These are phyloP conservation scores for Isoperla grammatica DNA, from an alignment of 2,888 invertebrate genomes.

Conservation along the genomic window DNA sequence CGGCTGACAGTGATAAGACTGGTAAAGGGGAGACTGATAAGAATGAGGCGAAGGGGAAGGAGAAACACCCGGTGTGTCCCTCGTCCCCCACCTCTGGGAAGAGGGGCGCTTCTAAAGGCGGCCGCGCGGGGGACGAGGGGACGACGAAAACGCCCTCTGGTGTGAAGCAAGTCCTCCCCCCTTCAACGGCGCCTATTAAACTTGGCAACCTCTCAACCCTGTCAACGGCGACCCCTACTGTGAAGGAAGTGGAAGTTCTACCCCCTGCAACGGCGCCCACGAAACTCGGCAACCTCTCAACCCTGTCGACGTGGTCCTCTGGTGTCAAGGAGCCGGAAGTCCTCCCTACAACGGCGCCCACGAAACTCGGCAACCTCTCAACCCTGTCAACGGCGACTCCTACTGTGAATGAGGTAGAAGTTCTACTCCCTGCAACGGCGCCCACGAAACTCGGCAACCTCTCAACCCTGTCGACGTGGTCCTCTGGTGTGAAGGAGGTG, in stretches of 20 bases:
- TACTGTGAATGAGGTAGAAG: no score
- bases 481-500: neutral
- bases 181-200: neutral
- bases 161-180: neutral
- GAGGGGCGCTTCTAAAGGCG: neutral
- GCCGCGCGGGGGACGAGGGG: neutral
- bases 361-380: neutral
- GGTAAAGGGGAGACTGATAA: constrained; percentile 10
- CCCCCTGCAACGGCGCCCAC: neutral
- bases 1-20: constrained; percentile 8
- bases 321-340: neutral
- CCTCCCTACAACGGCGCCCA: neutral
- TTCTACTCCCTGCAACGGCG: neutral
- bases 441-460: neutral
- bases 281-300: neutral
- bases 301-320: neutral
- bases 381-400: neutral
- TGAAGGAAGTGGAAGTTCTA: neutral
- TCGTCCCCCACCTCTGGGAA: constrained; percentile 2
- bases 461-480: neutral
- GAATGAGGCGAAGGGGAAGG: constrained; percentile 15
- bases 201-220: neutral
- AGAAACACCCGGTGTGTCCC: neutral
- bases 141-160: neutral
- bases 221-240: constrained; percentile 8